These are phyloP conservation scores for Mus minutoides DNA, from an alignment of 2,797 vertebrate species.

Conservation along the genomic window DNA sequence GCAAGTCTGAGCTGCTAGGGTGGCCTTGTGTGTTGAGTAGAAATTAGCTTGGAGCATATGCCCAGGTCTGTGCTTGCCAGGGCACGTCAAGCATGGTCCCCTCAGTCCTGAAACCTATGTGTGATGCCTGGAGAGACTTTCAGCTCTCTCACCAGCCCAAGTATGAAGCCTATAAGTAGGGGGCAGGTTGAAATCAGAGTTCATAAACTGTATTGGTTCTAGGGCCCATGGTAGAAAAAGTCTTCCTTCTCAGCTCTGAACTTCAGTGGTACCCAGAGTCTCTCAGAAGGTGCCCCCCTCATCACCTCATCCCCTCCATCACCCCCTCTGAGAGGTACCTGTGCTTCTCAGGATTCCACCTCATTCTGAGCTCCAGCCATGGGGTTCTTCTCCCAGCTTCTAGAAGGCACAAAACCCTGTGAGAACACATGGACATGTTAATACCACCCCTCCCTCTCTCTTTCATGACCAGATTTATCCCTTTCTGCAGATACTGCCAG, in stretches of 20 bases:
- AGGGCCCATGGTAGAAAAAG: neutral
- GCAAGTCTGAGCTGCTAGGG: neutral
- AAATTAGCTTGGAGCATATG: neutral
- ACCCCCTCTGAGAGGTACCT: neutral
- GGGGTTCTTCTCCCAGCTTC: neutral
- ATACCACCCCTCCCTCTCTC: too few species aligned
- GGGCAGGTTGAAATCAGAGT: neutral
- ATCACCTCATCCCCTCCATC: neutral
- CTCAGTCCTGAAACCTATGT: neutral
- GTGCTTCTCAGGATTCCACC: too few species aligned
- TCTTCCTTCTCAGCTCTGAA: neutral
- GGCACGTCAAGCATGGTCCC: neutral
- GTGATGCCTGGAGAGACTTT: neutral
- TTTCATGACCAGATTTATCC: neutral
- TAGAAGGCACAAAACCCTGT: neutral
- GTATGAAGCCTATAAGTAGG: neutral
- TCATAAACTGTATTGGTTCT: neutral
- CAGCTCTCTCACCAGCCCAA: neutral
- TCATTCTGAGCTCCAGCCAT: neutral
- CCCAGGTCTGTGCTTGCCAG: neutral
- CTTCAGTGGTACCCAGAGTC: neutral
- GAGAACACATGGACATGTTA: neutral
- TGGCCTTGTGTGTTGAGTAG: neutral
- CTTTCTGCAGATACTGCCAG: neutral
- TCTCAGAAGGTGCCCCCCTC: neutral